phyloP scores from a whole-genome alignment of 2,888 invertebrate genomes.

The Maniola hyperantus region DNA sequence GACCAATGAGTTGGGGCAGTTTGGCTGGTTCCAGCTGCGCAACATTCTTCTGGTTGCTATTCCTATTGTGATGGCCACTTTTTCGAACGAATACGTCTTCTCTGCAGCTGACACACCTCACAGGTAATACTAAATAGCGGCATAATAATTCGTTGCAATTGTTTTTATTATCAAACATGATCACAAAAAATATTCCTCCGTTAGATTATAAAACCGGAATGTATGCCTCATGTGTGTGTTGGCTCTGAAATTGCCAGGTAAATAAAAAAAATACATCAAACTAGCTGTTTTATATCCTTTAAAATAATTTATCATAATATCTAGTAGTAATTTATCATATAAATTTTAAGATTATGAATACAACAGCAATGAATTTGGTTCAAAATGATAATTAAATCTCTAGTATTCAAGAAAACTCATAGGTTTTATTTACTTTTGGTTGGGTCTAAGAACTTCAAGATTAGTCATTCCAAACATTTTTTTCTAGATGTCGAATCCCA shows the following conservation, averaged over 20 bases:
- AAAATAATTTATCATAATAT: neutral
- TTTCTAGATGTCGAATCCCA: constrained; percentile 72
- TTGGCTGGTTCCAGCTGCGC: constrained; percentile 24
- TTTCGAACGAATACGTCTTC: constrained; percentile 20
- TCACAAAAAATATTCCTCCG: neutral
- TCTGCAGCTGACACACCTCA: constrained; percentile 40
- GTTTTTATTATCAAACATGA: neutral
- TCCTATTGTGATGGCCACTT: constrained; percentile 19
- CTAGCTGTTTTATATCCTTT: neutral
- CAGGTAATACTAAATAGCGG: constrained; percentile 37
- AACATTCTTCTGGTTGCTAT: constrained; percentile 21
- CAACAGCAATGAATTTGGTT: no score
- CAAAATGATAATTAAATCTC: no score
- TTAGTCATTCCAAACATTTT: neutral
- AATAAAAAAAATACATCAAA: neutral
- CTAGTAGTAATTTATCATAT: no score
- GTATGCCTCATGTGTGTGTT: neutral
- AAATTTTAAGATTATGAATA: no score
- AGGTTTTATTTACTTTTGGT: no score
- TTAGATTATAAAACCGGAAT: neutral
- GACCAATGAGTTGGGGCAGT: constrained; percentile 25
- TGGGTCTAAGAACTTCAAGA: neutral
- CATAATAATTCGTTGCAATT: neutral
- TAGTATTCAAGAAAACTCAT: no score
- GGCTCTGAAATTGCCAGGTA: neutral